phyloP scores from a whole-genome alignment of 1,140 invertebrate species.

The Nephila pilipes region DNA sequence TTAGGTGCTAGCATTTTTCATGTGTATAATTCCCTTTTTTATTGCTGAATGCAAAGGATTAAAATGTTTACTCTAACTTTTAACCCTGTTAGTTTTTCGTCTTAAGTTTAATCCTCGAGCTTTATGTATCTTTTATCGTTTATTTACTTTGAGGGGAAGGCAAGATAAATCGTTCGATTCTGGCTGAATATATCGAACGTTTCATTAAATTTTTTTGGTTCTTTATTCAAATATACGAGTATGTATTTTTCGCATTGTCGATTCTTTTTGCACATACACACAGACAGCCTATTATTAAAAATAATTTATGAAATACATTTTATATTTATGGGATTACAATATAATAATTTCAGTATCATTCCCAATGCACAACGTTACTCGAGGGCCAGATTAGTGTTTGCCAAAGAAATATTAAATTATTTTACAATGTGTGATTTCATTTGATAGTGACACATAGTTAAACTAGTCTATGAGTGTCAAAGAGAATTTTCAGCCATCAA shows the following conservation, averaged over 20 bases:
- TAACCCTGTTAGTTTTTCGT: constrained; percentile 45
- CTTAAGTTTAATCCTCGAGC: constrained; percentile 57
- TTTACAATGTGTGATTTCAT: too few relatives aligned
- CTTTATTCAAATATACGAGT: background rate
- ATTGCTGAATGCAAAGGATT: constrained; percentile 39
- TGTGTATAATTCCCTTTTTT: background rate
- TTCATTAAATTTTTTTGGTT: background rate
- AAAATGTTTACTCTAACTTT: constrained; percentile 50
- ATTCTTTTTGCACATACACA: background rate
- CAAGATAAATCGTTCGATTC: background rate
- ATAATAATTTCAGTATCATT: too few relatives aligned
- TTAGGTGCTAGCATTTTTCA: constrained; percentile 1
- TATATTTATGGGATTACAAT: too few relatives aligned
- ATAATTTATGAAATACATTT: too few relatives aligned
- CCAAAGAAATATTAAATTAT: too few relatives aligned
- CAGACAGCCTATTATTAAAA: too few relatives aligned
- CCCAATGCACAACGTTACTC: too few relatives aligned
- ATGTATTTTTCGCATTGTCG: background rate
- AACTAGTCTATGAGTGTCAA: too few relatives aligned
- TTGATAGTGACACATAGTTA: too few relatives aligned
- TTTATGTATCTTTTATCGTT: constrained; percentile 36
- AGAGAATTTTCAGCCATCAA: too few relatives aligned
- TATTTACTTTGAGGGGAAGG: constrained; percentile 24
- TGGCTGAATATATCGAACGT: background rate
- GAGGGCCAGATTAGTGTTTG: too few relatives aligned